phyloP scores from a whole-genome alignment of 2,888 invertebrate species.

The Caenorhabditis sinica region DNA sequence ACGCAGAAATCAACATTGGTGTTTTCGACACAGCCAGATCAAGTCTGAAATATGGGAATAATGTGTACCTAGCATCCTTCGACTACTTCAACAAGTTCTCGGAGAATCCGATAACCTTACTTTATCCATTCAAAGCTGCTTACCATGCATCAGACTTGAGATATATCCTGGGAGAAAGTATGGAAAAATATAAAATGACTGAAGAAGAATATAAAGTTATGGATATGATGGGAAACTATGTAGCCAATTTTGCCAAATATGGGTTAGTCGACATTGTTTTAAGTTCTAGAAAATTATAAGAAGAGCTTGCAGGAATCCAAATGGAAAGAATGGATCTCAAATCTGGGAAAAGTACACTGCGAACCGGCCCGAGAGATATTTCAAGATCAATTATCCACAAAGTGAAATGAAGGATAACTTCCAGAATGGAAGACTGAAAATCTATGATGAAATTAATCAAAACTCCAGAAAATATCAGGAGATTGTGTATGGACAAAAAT shows the following conservation, averaged over 20 bases:
- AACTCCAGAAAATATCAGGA: conserved; percentile 21
- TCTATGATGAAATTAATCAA: conserved; percentile 17
- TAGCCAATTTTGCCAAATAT: conserved; percentile 74
- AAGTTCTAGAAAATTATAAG: neutral
- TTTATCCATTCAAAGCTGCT: conserved; percentile 42
- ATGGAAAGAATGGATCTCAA: neutral
- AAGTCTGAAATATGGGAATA: conserved; percentile 51
- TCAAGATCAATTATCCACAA: conserved; percentile 44
- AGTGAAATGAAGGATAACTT: conserved; percentile 42
- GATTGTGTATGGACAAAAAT: conserved; percentile 20
- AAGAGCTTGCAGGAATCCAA: conserved; percentile 31
- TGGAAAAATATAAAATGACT: conserved; percentile 64
- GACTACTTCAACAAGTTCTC: conserved; percentile 54
- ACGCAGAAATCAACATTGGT: conserved; percentile 54
- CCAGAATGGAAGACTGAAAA: conserved; percentile 9
- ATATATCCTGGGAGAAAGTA: conserved; percentile 70
- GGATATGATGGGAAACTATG: conserved; percentile 64
- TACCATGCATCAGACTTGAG: conserved; percentile 70
- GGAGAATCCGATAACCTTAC: neutral
- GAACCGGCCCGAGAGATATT: conserved; percentile 7
- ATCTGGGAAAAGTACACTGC: conserved; percentile 26
- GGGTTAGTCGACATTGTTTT: conserved; percentile 45
- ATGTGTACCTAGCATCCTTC: conserved; percentile 68
- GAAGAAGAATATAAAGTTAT: conserved; percentile 69
- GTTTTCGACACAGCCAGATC: conserved; percentile 51